phyloP scores from a whole-genome alignment of 1,140 invertebrate genomes.

The Glossosoma conforme region DNA sequence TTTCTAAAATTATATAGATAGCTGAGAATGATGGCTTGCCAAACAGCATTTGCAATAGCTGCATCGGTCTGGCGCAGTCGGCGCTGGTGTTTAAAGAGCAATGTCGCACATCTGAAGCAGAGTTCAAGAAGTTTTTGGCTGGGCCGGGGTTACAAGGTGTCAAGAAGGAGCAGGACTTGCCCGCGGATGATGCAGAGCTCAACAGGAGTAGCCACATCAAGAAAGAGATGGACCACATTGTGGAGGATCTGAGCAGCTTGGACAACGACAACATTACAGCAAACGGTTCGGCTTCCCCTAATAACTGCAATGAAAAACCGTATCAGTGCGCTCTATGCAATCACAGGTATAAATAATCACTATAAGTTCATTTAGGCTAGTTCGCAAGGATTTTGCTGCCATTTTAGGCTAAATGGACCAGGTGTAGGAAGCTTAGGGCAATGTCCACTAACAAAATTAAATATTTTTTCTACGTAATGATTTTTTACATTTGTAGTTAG shows the following conservation, averaged over 20 bases:
- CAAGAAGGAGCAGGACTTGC: neutral
- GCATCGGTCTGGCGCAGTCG: slow-evolving; percentile 14
- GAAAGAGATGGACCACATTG: slow-evolving; percentile 6
- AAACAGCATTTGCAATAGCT: slow-evolving; percentile 16
- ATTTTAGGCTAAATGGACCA: no score
- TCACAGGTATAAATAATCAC: slow-evolving; percentile 15
- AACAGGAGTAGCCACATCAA: slow-evolving; percentile 6
- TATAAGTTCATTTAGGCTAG: no score
- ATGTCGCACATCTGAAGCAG: slow-evolving; percentile 14
- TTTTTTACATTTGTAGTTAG: neutral
- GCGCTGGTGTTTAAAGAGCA: slow-evolving; percentile 22
- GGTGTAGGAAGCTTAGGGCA: no score
- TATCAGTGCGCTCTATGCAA: slow-evolving; percentile 24
- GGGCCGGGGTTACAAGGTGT: neutral
- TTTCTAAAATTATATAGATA: slow-evolving; percentile 13
- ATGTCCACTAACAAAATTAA: no score
- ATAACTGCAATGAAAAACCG: slow-evolving; percentile 1
- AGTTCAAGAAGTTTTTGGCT: slow-evolving; percentile 8
- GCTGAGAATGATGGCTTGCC: slow-evolving; percentile 19
- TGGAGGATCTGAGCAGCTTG: neutral
- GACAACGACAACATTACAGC: slow-evolving; percentile 11
- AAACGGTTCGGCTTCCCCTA: neutral
- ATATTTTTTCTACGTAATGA: neutral
- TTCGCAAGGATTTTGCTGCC: no score
- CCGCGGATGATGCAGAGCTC: neutral